Evolutionary conservation across 2,888 invertebrate species (phyloP), one percentile per base, ranked within the genome.

Genomic region (Bedellia somnulentella): DNA sequence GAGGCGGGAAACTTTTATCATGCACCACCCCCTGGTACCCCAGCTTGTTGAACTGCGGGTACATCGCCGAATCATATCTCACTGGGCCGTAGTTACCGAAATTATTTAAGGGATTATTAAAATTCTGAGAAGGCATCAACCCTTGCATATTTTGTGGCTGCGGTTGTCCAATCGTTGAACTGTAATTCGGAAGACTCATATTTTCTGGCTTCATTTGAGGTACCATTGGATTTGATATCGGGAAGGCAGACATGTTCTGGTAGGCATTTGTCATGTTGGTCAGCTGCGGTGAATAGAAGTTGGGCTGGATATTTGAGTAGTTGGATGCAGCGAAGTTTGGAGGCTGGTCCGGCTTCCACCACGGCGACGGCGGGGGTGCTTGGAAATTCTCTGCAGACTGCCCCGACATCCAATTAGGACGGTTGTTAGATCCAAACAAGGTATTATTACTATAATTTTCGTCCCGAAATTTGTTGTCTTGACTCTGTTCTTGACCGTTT

Each of bases 61-160:
- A 73, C 71, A 71, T 67, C 0, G 60, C 45, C 0, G 71, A 53
- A 36, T 73, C 73, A 37, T 70, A 73, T 4, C 54, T 49, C 0
- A 61, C 58, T 0, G 60, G 46, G 1, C 52, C 46, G 38, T 58
- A 68, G 1, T 49, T 44, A 9, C 50, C 56, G 38, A 57, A 67
- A 32, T 42, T 64, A 38, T 47, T 71, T 41, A 59, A 41, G 2
- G 53, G 60, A 8, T 63, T 60, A 35, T 60, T 77, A 37, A 61
- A 70, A 28, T 54, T 63, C 0, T 21, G 13, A 14, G 13, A 9
- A 63, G 60, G 35, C 59, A 77, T 53, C 62, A 36, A 17, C 16
- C 15, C 15, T n/a, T 27, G 27, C 27, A 27, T 8, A n/a, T n/a
- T n/a, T n/a, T n/a, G n/a, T n/a, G n/a, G n/a, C n/a, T n/a, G n/a